phyloP scores from a whole-genome alignment of 2,113 vertebrate species.

The Picathartes gymnocephalus region DNA sequence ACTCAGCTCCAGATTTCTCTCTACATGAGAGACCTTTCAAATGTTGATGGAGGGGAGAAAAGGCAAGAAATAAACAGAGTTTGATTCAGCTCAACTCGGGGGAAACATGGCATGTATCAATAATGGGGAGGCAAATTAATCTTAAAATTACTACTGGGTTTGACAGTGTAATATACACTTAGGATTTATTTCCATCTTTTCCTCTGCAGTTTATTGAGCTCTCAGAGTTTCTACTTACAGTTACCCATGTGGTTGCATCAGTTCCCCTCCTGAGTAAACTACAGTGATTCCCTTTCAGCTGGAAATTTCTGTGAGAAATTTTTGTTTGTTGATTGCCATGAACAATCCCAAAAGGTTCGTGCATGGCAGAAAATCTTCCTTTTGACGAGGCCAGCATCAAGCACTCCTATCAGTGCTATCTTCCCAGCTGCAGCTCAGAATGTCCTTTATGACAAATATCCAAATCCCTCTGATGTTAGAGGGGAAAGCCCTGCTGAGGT shows the following conservation, averaged over 20 bases:
- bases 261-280: not conserved
- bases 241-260: not conserved
- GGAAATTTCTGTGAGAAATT: not conserved
- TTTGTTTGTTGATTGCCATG: not conserved
- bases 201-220: not conserved
- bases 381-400: not conserved
- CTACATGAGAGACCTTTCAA: not conserved
- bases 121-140: not conserved
- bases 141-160: not conserved
- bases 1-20: not conserved
- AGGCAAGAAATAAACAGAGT: not conserved
- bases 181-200: not conserved
- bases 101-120: not conserved
- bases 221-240: not conserved
- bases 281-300: not conserved
- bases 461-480: not conserved
- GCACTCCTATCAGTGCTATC: not conserved
- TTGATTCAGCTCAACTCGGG: not conserved
- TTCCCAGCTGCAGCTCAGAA: not conserved
- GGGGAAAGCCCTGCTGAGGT: not conserved
- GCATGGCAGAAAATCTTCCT: not conserved
- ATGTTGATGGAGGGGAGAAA: not conserved
- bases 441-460: not conserved
- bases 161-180: not conserved
- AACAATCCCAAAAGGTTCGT: not conserved